Conservation (phyloP, 64 coral and sea anemone species). For the Dendrophyllia cribrosa region DNA sequence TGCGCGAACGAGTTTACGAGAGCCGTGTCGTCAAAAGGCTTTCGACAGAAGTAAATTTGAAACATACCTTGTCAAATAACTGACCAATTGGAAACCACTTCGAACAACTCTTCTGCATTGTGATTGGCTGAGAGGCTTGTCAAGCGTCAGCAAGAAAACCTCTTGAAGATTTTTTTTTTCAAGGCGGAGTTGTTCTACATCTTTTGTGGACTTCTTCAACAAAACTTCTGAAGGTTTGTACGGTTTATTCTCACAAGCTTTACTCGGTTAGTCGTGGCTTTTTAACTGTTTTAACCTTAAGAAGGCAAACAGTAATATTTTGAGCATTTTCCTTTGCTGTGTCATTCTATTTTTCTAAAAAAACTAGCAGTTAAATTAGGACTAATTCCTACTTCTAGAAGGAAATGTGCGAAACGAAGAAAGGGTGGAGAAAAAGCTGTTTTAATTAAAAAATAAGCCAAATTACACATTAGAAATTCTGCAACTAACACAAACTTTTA, state of each 20-base stretch:
- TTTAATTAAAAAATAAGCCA: neutral
- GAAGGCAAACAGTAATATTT: neutral
- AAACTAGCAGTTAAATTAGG: neutral
- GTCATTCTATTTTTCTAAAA: neutral
- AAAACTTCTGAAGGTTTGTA: constrained; percentile 4
- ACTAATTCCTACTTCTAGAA: constrained; percentile 51
- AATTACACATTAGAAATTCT: neutral
- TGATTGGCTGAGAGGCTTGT: constrained; percentile 17
- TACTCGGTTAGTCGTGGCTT: neutral
- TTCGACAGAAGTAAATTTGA: constrained; percentile 40
- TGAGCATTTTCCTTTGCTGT: neutral
- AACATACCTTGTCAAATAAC: constrained; percentile 42
- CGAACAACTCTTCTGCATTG: constrained; percentile 16
- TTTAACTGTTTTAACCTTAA: neutral
- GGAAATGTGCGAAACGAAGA: constrained; percentile 31
- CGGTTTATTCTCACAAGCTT: neutral
- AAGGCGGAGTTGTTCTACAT: constrained; percentile 9
- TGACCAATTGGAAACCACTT: constrained; percentile 55
- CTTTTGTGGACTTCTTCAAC: neutral
- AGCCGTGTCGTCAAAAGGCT: constrained; percentile 40
- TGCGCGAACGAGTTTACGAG: constrained; percentile 21
- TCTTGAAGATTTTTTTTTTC: neutral
- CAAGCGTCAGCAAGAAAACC: constrained; percentile 51
- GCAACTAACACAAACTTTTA: neutral
- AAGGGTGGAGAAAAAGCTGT: neutral